A percentile compares a stretch with the other conserved stretches of the same genome.
phyloP scores from a whole-genome alignment of 1,140 invertebrate species.

The Drosophila punjabiensis region DNA sequence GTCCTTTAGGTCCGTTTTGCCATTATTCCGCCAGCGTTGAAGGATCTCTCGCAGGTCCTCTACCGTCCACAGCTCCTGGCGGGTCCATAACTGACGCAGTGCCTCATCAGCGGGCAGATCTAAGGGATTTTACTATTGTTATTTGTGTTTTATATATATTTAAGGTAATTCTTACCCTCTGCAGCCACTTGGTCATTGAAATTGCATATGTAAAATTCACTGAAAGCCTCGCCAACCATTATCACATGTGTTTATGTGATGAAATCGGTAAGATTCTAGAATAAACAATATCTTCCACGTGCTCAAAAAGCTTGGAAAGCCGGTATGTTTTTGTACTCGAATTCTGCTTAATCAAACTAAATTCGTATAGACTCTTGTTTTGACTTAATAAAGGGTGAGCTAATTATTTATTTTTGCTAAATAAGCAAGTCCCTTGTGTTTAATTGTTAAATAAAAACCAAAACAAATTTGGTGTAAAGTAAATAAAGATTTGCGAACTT shows the following conservation, averaged over 20 bases:
- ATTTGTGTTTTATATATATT: not conserved
- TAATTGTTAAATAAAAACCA: not conserved
- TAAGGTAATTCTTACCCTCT: slow-evolving; percentile 22
- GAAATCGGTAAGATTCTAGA: slow-evolving; percentile 2
- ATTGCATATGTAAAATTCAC: slow-evolving; percentile 67
- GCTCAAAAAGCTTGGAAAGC: slow-evolving; percentile 13
- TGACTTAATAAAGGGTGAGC: not conserved
- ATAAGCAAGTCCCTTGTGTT: not conserved
- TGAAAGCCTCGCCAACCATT: slow-evolving; percentile 58
- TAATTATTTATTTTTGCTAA: not conserved
- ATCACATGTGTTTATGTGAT: slow-evolving; percentile 19
- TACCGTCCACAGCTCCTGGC: slow-evolving; percentile 54
- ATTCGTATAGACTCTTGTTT: too few species aligned
- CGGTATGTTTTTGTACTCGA: not conserved
- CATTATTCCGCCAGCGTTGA: slow-evolving; percentile 30
- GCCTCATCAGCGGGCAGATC: slow-evolving; percentile 42
- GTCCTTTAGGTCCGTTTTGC: slow-evolving; percentile 14
- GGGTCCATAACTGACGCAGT: slow-evolving; percentile 52
- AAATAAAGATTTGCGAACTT: too few species aligned
- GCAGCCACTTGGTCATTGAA: slow-evolving; percentile 54
- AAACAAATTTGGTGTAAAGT: not conserved
- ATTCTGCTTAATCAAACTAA: not conserved
- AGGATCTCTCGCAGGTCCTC: slow-evolving; percentile 38
- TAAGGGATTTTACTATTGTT: not conserved
- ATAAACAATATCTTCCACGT: slow-evolving; percentile 36